Evolutionary conservation across 2,888 invertebrate species (phyloP), one percentile per base, ranked within the genome.

Genomic region (Chrysotoxum bicinctum): DNA sequence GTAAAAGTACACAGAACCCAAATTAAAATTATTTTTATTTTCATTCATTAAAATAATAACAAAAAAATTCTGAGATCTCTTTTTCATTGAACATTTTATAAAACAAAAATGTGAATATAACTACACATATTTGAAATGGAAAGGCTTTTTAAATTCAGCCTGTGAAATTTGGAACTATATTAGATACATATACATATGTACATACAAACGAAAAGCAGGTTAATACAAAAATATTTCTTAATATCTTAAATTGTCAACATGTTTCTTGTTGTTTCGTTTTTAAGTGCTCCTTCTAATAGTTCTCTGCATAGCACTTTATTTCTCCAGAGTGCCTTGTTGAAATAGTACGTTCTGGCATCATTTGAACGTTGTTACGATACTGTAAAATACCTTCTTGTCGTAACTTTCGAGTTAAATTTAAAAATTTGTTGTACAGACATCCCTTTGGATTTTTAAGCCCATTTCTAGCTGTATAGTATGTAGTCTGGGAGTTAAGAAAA

Each of bases 331-430:
- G 84, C 4, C 80, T 80, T 21, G 84, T 32, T 10, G 84, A 84
- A 50, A 74, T 56, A n/a, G n/a, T n/a, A 7, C 84, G 70, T 21
- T 84, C 80, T 5, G 80, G 84, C 52, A 72, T 43, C 14, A 76
- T 16, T 1, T 80, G 75, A 5, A 80, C 72, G 32, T 84, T 70
- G 26, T 84, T 84, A 12, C 84, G 84, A 54, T 84, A 84, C 12
- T 84, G 80, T 19, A 84, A 23, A 21, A 80, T 54, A 14, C 84
- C 84, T 45, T 84, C 84, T 37, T 84, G 84, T 26, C 84, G 56
- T 30, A 84, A 43, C 9, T 84, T 84, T 40, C 84, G 50, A 54
- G 84, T 84, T 21, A 84, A 64, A 30, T 84, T 84, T 2, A 84
- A 19, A 50, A 80, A 84, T 21, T 84, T 84, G 19, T 84, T 84